Base-by-base conservation (phyloP, 2,888 invertebrate species). In the Cataglyphis albicans region DNA sequence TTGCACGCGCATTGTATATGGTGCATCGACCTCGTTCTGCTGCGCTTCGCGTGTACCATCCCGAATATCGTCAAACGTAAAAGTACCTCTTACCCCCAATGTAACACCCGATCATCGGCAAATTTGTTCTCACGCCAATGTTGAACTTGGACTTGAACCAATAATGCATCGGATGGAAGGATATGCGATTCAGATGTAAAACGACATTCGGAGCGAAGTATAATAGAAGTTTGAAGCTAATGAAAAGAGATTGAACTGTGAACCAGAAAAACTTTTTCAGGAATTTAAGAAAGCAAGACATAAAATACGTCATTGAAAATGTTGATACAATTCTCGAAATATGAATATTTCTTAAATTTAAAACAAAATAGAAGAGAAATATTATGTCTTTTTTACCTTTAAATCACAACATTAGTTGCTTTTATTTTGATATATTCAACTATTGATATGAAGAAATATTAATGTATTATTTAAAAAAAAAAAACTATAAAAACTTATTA, bases 131-230 rank as follows among this genome's bases (percentile, higher is more conserved):
- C 78, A 72, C 76, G 64, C 75, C 76, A 65, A 64, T 75, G 61
- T 55, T 72, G 82, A 82, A 82, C 75, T 76, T 83, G 76, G 76
- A 84, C 83, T 84, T 78, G 83, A 78, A 82, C 83, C 83, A 76
- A 65, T 75, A 72, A 67, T 61, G 9, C 67, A 59, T 68, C 29
- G 68, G 9, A 12, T 32, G 48, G 2, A 48, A n/a, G 21, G n/a
- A 35, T 7, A 25, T 18, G 48, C 18, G 29, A 32, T 48, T 82
- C 48, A 63, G 29, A 9, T 64, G 32, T 59, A 73, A 81, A 48
- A 72, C 29, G 52, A 61, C 18, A n/a, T 18, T 32, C 35, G 21
- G 7, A 32, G 41, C 44, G 21, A 59, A 59, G 32, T 59, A 44
- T 21, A 3, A 4, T 21, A 25, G 18, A 70, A 10, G 32, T 44